A percentile compares a stretch with the other conserved stretches of the same genome.
Conservation (phyloP, 2,113 vertebrate genomes). For the Platichthys flesus region DNA sequence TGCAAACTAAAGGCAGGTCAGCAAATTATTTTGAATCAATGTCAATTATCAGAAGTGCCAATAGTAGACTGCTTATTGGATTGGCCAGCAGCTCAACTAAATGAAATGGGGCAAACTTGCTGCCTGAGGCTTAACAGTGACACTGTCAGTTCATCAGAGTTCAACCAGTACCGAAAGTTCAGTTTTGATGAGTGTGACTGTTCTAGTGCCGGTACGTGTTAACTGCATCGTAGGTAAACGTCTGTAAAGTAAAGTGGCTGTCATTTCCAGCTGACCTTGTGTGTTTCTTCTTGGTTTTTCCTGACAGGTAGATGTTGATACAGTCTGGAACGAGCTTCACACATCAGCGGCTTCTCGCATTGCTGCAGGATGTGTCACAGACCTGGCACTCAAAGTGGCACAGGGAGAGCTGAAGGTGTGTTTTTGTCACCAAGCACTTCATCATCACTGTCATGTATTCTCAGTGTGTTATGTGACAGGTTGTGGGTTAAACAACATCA, state of each 20-base stretch:
- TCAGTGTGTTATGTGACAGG: slow-evolving; percentile 5
- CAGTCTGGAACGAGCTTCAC: slow-evolving; percentile 95
- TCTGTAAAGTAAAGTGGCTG: neutral
- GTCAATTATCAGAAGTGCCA: neutral
- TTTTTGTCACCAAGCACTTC: slow-evolving; percentile 16
- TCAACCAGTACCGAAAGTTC: neutral
- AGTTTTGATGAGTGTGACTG: neutral
- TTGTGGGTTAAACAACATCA: neutral
- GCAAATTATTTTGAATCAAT: neutral
- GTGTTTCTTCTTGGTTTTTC: slow-evolving; percentile 1
- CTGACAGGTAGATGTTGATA: slow-evolving; percentile 92
- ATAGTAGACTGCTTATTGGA: neutral
- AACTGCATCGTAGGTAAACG: neutral
- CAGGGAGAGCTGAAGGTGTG: slow-evolving; percentile 89
- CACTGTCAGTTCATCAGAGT: neutral
- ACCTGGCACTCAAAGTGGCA: slow-evolving; percentile 92
- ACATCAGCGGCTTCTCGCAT: slow-evolving; percentile 91
- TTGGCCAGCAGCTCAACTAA: neutral
- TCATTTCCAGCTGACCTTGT: slow-evolving; percentile 3
- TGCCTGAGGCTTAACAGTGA: neutral
- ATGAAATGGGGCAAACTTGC: slow-evolving; percentile 12
- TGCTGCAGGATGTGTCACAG: slow-evolving; percentile 89
- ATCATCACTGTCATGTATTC: neutral
- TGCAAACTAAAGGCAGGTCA: slow-evolving; percentile 5
- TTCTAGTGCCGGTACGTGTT: neutral